Evolutionary conservation across 2,888 invertebrate species (phyloP), one percentile per base, ranked within the genome.

Genomic region (Bombylius discolor): DNA sequence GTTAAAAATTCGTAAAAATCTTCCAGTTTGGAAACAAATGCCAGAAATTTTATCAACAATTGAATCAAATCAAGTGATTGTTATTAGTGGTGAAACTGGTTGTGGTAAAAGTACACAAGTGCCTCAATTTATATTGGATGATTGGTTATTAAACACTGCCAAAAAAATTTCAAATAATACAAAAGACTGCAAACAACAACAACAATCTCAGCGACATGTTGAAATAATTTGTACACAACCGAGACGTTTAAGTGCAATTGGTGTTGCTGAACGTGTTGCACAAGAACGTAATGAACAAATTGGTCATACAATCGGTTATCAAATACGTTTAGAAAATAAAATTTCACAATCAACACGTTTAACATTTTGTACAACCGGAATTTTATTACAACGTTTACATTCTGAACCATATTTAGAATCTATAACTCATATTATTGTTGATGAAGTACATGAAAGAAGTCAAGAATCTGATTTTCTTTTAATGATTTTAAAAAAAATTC

Each of bases 161-260:
- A 42, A 8, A 5, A 42, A 8, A 5, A 42, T 11, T 42, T 11
- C 8, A 11, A 42, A 11, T 11, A 42, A 42, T 11, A 42, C 8
- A 11, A 11, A 11, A 11, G 65, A 65, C 32, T 66, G 66, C 2
- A 62, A 82, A 60, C 76, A 76, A 59, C 72, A 78, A 12, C 75
- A 77, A 11, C 70, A 70, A 9, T 66, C 69, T 23, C 73, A 77
- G 12, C 75, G 80, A 11, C 87, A 88, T 59, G 82, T 90, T 5
- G 87, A 93, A 66, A 87, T 97, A 48, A 79, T 96, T 51, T 94
- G 94, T 67, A 94, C 95, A 0, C 95, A 97, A 71, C 96, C 96
- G 0, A 79, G 96, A 49, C 77, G 93, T 64, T 83, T 97, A 65
- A 92, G 95, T 0, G 94, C 95, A 4, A 87, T 95, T 55, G 90